Percentiles rank a stretch among this genome's conserved stretches.
These are phyloP conservation scores for Antheraea pernyi DNA, from an alignment of 1,140 invertebrate genomes.

Conservation along the genomic window DNA sequence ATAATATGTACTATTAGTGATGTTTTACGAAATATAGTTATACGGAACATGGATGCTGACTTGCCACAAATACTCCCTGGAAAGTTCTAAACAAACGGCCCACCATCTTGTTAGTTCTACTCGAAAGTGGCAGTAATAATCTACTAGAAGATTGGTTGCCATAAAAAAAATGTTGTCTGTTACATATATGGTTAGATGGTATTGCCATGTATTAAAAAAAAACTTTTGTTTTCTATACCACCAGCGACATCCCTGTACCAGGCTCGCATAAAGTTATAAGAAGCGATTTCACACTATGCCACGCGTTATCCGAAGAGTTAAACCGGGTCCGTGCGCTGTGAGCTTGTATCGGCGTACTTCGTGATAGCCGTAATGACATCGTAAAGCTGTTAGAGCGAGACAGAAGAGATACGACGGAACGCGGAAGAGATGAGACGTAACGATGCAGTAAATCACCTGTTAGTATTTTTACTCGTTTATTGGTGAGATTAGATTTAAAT, in stretches of 20 bases:
- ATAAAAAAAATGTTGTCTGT: too few relatives aligned
- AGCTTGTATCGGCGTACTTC: conserved; percentile 28
- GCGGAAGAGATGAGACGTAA: conserved; percentile 61
- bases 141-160: too few relatives aligned
- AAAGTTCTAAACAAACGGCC: too few relatives aligned
- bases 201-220: not conserved
- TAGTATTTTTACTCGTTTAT: conserved; percentile 29
- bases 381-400: conserved; percentile 51
- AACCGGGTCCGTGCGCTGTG: conserved; percentile 18
- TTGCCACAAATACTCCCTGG: too few relatives aligned
- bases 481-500: conserved; percentile 48
- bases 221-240: not conserved
- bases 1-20: too few relatives aligned
- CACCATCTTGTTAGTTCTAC: too few relatives aligned
- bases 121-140: too few relatives aligned
- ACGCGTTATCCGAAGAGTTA: not conserved
- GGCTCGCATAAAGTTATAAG: conserved; percentile 22
- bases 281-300: conserved; percentile 9
- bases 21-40: too few relatives aligned
- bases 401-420: conserved; percentile 46
- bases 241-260: not conserved
- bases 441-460: conserved; percentile 61
- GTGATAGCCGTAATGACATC: conserved; percentile 66
- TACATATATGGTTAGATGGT: too few relatives aligned
- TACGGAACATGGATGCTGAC: too few relatives aligned